Conservation (phyloP, 53 echinoderm and acorn worm genomes). For the Echinarachnius parma region DNA sequence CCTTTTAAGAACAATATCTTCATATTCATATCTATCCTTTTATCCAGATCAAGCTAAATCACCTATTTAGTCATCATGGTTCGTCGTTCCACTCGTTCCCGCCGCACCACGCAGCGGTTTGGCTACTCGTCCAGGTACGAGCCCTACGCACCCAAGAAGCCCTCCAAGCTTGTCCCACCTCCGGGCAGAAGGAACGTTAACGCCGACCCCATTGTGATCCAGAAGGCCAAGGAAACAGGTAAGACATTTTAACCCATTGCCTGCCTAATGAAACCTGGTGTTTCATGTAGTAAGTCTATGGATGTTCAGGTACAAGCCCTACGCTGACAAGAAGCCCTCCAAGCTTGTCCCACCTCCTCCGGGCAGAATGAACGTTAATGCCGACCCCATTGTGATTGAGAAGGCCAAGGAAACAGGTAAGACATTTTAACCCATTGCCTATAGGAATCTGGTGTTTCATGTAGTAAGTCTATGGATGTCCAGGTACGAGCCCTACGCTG, state of each 20-base stretch:
- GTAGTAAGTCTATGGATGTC: no score
- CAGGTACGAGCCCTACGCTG: slow-evolving; percentile 68
- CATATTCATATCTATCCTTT: no score
- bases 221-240: slow-evolving; percentile 61
- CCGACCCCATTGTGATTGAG: slow-evolving; percentile 47
- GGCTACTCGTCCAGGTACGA: slow-evolving; percentile 59
- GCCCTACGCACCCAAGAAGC: slow-evolving; percentile 54
- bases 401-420: slow-evolving; percentile 60
- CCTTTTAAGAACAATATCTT: no score
- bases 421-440: no score
- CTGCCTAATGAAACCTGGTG: no score
- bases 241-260: no score
- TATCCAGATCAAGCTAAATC: no score
- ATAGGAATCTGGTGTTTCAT: no score
- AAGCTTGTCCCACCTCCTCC: slow-evolving; percentile 7
- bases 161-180: slow-evolving; percentile 7
- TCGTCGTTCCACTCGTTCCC: slow-evolving; percentile 67
- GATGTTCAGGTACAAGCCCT: slow-evolving; percentile 61
- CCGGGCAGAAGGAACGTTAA: slow-evolving; percentile 53
- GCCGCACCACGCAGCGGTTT: slow-evolving; percentile 47
- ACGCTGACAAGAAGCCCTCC: slow-evolving; percentile 30
- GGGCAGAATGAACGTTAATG: slow-evolving; percentile 52
- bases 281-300: no score
- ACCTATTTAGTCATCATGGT: no score
- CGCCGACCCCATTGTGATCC: slow-evolving; percentile 46